Conservation (phyloP, 2,888 invertebrate species). For the Callosobruchus maculatus region DNA sequence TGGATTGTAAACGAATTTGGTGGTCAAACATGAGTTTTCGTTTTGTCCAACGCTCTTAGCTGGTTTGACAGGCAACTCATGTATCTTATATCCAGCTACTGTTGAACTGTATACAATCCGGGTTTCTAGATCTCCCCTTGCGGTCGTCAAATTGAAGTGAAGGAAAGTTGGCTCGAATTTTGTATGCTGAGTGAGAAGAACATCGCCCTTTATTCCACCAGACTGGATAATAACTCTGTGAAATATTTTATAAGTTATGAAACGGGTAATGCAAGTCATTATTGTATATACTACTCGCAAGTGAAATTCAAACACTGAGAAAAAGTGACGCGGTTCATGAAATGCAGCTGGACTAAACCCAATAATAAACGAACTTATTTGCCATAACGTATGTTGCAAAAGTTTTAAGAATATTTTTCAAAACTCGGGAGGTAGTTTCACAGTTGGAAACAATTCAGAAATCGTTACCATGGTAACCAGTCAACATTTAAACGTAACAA, state of each 20-base stretch:
- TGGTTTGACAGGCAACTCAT: constrained; percentile 66
- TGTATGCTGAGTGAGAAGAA: constrained; percentile 75
- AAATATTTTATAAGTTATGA: constrained; percentile 13
- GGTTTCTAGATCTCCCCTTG: constrained; percentile 64
- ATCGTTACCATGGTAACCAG: no score
- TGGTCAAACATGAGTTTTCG: constrained; percentile 61
- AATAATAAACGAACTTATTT: no score
- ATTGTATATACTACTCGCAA: no score
- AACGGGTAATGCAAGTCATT: neutral
- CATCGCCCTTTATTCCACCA: constrained; percentile 75
- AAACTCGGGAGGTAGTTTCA: no score
- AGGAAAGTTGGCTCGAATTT: constrained; percentile 82
- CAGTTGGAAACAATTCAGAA: no score
- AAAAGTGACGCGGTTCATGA: no score
- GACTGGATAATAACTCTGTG: constrained; percentile 68
- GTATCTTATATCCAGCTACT: constrained; percentile 67
- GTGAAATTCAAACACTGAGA: no score
- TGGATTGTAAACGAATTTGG: constrained; percentile 78
- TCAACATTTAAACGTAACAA: no score
- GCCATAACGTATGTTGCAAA: no score
- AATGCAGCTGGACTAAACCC: no score
- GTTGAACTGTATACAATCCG: constrained; percentile 72
- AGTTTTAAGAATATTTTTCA: no score
- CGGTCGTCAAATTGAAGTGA: constrained; percentile 65
- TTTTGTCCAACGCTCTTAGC: constrained; percentile 49